phyloP scores from a whole-genome alignment of 1,140 invertebrate genomes.

The Andrena cerasifolii region DNA sequence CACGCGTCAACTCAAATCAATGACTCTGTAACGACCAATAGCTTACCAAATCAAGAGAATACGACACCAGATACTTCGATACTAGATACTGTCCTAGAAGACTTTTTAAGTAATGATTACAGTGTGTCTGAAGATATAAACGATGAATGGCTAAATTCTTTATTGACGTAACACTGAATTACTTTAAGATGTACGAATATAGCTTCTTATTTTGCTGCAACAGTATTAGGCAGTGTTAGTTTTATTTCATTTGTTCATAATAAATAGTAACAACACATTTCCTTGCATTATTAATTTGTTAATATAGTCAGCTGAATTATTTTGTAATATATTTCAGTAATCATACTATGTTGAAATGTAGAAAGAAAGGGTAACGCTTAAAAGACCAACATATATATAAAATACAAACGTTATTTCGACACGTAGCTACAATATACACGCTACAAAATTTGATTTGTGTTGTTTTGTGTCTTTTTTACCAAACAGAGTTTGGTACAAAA shows the following conservation, averaged over 20 bases:
- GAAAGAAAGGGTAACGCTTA: neutral
- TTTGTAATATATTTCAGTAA: neutral
- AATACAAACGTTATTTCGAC: no score
- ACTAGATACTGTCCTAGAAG: constrained; percentile 22
- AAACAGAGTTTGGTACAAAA: no score
- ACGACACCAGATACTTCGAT: neutral
- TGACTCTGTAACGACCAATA: neutral
- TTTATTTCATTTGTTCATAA: neutral
- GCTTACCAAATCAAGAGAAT: neutral
- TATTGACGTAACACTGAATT: neutral
- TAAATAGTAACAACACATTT: no score
- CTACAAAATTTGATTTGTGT: no score
- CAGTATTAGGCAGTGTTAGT: neutral
- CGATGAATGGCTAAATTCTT: constrained; percentile 45
- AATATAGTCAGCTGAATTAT: neutral
- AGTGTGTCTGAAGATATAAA: constrained; percentile 15
- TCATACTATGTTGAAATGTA: neutral
- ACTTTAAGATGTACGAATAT: neutral
- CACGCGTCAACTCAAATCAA: neutral
- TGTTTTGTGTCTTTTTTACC: no score
- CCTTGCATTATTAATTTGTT: neutral
- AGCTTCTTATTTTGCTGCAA: neutral
- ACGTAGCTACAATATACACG: no score
- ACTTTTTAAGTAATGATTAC: constrained; percentile 15
- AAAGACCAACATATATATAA: no score